These are phyloP conservation scores for Wiebesia pumilae DNA, from an alignment of 1,140 invertebrate species.

Conservation along the genomic window DNA sequence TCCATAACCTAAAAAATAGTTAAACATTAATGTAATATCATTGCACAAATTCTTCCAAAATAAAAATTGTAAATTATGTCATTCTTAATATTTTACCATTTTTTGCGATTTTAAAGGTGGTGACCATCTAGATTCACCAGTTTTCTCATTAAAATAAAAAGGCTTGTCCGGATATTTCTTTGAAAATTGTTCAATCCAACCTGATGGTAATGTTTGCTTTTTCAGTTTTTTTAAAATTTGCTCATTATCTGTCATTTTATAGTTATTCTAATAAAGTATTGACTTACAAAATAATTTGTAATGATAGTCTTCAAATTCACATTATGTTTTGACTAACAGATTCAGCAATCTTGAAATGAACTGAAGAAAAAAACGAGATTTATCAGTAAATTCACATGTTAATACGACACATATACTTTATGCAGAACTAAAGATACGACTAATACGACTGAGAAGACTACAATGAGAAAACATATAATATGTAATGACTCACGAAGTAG, in stretches of 20 bases:
- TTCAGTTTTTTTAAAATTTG: not conserved
- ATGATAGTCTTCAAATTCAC: not conserved
- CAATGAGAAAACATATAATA: not conserved
- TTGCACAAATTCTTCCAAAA: not conserved
- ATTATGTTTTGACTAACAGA: not conserved
- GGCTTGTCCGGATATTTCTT: constrained; percentile 61
- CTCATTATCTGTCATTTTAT: constrained; percentile 25
- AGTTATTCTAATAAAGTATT: not conserved
- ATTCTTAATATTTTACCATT: constrained; percentile 45
- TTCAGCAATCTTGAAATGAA: not conserved
- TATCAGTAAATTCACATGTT: not conserved
- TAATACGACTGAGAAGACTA: no score
- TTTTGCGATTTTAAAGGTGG: constrained; percentile 45
- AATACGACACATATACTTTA: not conserved
- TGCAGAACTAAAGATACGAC: not conserved
- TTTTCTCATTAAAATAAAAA: constrained; percentile 67
- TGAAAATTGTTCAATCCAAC: constrained; percentile 61
- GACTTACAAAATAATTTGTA: constrained; percentile 12
- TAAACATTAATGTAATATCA: not conserved
- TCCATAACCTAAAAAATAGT: constrained; percentile 33
- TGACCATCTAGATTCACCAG: constrained; percentile 62
- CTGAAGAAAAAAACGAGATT: not conserved
- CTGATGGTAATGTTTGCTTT: constrained; percentile 17
- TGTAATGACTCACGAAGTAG: not conserved
- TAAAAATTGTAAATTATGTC: not conserved